A percentile compares a stretch with the other conserved stretches of the same genome.
Conservation (phyloP, 2,888 invertebrate genomes). For the Bimastos eiseni region DNA sequence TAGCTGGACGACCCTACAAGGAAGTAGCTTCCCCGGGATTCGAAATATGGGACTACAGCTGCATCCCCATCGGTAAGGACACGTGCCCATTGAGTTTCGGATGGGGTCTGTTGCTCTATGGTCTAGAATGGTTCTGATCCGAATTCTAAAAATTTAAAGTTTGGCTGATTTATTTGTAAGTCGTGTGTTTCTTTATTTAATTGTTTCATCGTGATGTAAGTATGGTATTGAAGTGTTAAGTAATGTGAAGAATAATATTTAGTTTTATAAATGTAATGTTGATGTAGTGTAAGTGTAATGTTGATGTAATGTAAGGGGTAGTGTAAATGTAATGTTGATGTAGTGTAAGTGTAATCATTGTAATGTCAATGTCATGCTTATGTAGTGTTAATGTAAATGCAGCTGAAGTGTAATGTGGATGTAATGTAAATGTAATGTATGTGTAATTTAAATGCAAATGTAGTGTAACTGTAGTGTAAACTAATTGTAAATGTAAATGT, state of each 20-base stretch:
- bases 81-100: background rate
- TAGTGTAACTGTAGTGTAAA: too few relatives aligned
- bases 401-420: too few relatives aligned
- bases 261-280: too few relatives aligned
- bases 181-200: background rate
- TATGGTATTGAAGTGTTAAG: background rate
- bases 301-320: too few relatives aligned
- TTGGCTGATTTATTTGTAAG: background rate
- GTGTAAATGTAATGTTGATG: too few relatives aligned
- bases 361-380: too few relatives aligned
- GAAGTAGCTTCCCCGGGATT: background rate
- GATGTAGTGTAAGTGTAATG: too few relatives aligned
- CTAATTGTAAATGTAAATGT: too few relatives aligned
- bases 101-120: background rate
- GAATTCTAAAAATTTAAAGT: background rate
- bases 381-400: too few relatives aligned
- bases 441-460: too few relatives aligned
- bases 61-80: background rate
- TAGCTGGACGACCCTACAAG: background rate
- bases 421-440: too few relatives aligned
- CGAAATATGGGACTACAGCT: slow-evolving; percentile 24
- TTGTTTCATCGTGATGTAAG: background rate
- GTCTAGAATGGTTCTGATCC: background rate
- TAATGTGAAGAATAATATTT: background rate
- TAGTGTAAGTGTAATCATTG: too few relatives aligned